These are phyloP conservation scores for Saccostrea glomerata DNA, from an alignment of 1,140 invertebrate genomes.

Conservation along the genomic window DNA sequence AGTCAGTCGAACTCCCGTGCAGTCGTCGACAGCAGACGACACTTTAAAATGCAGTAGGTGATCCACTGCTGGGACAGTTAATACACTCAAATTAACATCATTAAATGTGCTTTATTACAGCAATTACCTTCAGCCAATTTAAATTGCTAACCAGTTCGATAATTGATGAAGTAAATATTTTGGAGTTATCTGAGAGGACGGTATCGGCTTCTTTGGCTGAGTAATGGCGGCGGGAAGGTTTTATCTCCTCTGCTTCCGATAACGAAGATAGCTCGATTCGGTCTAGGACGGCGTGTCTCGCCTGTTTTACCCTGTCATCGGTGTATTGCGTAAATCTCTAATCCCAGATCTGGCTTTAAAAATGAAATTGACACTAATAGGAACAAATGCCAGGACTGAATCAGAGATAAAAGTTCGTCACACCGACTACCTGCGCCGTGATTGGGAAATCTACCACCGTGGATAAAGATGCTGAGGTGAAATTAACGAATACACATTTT, in stretches of 20 bases:
- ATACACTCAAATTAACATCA: slow-evolving; percentile 28
- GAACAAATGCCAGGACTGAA: slow-evolving; percentile 26
- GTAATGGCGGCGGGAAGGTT: slow-evolving; percentile 33
- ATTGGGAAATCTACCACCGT: not conserved
- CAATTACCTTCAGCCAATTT: slow-evolving; percentile 36
- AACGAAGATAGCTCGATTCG: slow-evolving; percentile 22
- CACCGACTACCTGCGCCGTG: slow-evolving; percentile 21
- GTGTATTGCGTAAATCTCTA: slow-evolving; percentile 36
- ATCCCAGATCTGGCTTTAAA: slow-evolving; percentile 21
- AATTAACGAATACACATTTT: slow-evolving; percentile 10
- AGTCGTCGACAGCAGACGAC: slow-evolving; percentile 30
- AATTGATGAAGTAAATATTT: slow-evolving; percentile 39
- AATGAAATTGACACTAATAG: slow-evolving; percentile 38
- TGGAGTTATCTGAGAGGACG: slow-evolving; percentile 31
- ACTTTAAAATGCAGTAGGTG: slow-evolving; percentile 19
- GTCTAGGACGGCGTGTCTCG: slow-evolving; percentile 19
- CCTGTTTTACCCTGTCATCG: slow-evolving; percentile 29
- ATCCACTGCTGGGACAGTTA: slow-evolving; percentile 24
- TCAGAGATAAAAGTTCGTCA: slow-evolving; percentile 25
- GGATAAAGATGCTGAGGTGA: slow-evolving; percentile 19
- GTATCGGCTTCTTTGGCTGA: slow-evolving; percentile 18
- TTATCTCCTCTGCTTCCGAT: slow-evolving; percentile 6
- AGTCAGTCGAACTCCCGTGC: slow-evolving; percentile 24
- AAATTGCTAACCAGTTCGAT: slow-evolving; percentile 38
- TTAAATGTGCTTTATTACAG: slow-evolving; percentile 23